These are phyloP conservation scores for Seriola quinqueradiata DNA, from an alignment of 2,113 vertebrate species.

Conservation along the genomic window DNA sequence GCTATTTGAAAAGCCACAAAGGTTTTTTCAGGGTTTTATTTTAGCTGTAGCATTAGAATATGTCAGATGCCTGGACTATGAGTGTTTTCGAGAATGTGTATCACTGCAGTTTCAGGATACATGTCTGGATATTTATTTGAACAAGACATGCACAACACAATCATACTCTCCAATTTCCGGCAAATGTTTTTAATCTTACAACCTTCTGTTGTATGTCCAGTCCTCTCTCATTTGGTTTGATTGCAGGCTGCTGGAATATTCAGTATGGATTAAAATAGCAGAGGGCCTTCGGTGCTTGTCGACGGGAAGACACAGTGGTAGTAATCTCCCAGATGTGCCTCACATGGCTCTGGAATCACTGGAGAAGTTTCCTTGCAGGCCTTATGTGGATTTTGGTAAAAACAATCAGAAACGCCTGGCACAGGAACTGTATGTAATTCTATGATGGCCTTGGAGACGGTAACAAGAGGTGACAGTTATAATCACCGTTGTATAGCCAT, in stretches of 20 bases:
- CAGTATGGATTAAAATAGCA: constrained; percentile 73
- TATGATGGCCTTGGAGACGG: constrained; percentile 66
- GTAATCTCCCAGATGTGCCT: constrained; percentile 81
- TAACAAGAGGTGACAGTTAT: constrained; percentile 74
- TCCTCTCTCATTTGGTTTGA: constrained; percentile 70
- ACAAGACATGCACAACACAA: constrained; percentile 65
- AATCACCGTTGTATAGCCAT: constrained; percentile 63
- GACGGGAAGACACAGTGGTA: constrained; percentile 52
- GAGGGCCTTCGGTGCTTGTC: constrained; percentile 61
- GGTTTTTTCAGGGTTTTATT: constrained; percentile 9
- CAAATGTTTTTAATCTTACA: constrained; percentile 69
- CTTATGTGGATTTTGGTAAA: constrained; percentile 70
- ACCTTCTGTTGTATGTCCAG: constrained; percentile 69
- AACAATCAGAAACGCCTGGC: constrained; percentile 77
- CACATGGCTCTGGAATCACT: constrained; percentile 69
- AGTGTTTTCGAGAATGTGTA: constrained; percentile 10
- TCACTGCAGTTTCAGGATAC: constrained; percentile 8
- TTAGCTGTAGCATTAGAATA: constrained; percentile 22
- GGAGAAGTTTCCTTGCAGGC: constrained; percentile 64
- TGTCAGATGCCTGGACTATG: constrained; percentile 17
- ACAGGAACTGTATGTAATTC: constrained; percentile 62
- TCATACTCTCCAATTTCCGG: constrained; percentile 55
- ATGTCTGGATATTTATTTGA: constrained; percentile 52
- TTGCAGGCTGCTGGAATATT: constrained; percentile 77
- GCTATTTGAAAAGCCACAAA: not conserved